Conservation (phyloP, 2,113 vertebrate species). For the Melanerpes aurifrons region DNA sequence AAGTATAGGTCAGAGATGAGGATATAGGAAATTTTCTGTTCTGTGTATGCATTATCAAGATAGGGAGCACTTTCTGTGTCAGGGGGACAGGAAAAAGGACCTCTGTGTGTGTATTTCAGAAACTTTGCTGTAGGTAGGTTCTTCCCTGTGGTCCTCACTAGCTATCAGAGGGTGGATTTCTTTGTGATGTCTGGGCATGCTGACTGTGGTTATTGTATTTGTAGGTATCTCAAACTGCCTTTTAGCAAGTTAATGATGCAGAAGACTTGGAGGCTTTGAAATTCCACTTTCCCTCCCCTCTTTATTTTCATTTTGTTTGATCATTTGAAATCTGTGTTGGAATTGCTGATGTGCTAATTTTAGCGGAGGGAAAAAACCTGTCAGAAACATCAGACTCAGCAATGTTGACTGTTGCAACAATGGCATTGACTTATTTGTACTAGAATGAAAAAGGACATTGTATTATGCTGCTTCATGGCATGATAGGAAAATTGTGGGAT, state of each 20-base stretch:
- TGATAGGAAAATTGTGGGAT: neutral
- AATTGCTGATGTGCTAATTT: neutral
- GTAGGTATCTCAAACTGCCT: neutral
- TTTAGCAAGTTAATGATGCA: neutral
- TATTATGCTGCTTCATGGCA: neutral
- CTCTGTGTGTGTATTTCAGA: neutral
- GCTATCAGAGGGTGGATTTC: neutral
- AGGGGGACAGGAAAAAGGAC: neutral
- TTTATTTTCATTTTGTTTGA: neutral
- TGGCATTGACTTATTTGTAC: neutral
- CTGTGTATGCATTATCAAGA: neutral
- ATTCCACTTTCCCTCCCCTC: neutral
- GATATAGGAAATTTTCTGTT: neutral
- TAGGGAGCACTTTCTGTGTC: neutral
- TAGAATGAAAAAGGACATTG: neutral
- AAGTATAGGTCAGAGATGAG: neutral
- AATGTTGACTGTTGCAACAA: neutral
- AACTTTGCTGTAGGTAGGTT: neutral
- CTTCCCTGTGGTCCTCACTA: neutral
- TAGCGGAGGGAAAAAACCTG: neutral
- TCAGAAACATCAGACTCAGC: neutral
- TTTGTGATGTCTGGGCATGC: neutral
- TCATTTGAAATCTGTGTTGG: neutral
- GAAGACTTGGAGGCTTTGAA: neutral
- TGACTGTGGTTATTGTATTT: neutral